These are phyloP conservation scores for Meleagris gallopavo DNA, from an alignment of 2,113 vertebrate species.

Conservation along the genomic window DNA sequence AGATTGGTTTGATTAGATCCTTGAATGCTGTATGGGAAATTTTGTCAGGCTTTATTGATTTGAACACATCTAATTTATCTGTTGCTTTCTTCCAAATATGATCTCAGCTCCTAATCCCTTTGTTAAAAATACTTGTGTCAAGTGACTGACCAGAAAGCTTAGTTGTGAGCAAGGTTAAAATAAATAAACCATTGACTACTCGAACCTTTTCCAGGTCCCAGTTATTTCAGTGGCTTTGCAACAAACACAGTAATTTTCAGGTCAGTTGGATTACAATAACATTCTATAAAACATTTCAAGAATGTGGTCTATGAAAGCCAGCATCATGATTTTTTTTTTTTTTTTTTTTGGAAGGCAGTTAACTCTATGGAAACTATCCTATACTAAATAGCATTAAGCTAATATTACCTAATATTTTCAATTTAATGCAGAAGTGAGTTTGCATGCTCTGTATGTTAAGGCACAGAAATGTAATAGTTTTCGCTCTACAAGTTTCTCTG, in stretches of 20 bases:
- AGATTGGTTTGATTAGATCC: neutral
- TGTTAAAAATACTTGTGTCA: neutral
- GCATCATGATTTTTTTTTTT: neutral
- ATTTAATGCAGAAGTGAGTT: neutral
- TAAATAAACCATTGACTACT: neutral
- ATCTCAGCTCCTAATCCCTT: neutral
- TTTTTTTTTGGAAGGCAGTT: neutral
- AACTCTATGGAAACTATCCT: neutral
- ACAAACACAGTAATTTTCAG: neutral
- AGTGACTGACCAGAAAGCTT: neutral
- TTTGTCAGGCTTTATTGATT: neutral
- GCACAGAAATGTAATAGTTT: neutral
- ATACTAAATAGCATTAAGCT: neutral
- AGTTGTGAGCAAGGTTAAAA: neutral
- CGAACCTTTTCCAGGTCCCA: neutral
- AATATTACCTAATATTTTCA: neutral
- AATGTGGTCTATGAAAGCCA: neutral
- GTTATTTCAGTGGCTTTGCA: neutral
- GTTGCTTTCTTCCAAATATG: neutral
- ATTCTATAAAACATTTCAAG: neutral
- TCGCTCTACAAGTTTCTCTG: neutral
- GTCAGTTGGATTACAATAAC: neutral
- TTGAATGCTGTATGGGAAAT: neutral
- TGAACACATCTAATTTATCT: neutral
- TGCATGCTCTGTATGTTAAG: neutral